Evolutionary conservation across 2,797 vertebrate species (phyloP).

Genomic region (Siniperca obscura): DNA sequence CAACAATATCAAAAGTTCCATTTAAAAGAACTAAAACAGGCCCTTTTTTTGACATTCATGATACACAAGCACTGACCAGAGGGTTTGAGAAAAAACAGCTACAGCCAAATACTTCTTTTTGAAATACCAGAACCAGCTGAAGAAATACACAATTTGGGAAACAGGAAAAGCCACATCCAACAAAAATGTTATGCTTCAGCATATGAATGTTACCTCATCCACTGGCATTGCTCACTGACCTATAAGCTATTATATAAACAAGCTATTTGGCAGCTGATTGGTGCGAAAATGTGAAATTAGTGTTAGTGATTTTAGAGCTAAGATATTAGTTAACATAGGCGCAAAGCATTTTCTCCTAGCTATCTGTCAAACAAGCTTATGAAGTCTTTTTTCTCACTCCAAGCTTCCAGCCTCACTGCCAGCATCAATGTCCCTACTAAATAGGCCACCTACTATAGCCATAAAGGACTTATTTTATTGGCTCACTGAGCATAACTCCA

Average conservation of each 20-base stretch:
- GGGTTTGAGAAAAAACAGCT: conserved; percentile 4
- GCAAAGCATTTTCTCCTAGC: background rate
- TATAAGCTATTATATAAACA: background rate
- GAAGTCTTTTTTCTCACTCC: conserved; percentile 5
- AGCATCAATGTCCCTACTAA: background rate
- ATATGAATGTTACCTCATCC: background rate
- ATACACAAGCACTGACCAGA: conserved; percentile 9
- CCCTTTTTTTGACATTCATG: conserved; percentile 26
- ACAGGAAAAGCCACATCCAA: background rate
- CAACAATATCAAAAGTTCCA: background rate
- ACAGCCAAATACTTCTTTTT: conserved; percentile 6
- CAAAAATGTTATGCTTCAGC: background rate
- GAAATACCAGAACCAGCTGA: conserved; percentile 22
- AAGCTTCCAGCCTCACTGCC: background rate
- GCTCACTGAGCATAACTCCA: conserved; percentile 9
- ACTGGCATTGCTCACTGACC: background rate
- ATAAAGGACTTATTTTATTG: background rate
- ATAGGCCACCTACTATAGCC: background rate
- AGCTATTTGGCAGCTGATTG: conserved; percentile 23
- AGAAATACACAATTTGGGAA: background rate
- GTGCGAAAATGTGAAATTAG: conserved; percentile 31
- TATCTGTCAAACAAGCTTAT: background rate
- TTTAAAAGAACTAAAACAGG: conserved; percentile 10
- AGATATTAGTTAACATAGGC: background rate
- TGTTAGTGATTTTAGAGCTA: background rate